phyloP scores from a whole-genome alignment of 2,113 vertebrate genomes.

The Sitta europaea region DNA sequence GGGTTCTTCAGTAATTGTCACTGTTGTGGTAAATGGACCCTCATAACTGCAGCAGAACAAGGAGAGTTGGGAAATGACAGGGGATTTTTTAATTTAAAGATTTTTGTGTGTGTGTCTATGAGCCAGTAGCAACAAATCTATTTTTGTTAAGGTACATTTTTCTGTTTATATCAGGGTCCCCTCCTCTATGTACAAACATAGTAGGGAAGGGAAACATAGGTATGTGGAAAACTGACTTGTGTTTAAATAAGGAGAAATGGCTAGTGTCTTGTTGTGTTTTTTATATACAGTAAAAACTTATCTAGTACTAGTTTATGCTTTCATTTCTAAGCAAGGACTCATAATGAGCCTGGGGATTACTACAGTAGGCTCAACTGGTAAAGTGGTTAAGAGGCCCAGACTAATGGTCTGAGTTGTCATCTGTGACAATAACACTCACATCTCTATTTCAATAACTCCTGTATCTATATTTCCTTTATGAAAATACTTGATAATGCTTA shows the following conservation, averaged over 20 bases:
- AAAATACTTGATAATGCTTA: not conserved
- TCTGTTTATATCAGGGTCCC: not conserved
- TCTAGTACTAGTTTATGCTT: not conserved
- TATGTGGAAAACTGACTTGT: not conserved
- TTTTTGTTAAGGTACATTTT: not conserved
- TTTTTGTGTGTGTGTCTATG: not conserved
- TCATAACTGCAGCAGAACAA: not conserved
- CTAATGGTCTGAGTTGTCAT: not conserved
- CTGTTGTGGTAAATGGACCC: not conserved
- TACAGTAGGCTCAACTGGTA: not conserved
- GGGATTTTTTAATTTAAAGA: not conserved
- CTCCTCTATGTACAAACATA: not conserved
- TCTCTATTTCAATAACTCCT: not conserved
- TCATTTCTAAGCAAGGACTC: not conserved
- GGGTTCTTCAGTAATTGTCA: not conserved
- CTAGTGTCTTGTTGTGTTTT: not conserved
- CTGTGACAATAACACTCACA: not conserved
- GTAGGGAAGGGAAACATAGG: not conserved
- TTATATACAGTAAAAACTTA: not conserved
- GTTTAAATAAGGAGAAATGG: not conserved
- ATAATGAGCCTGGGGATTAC: not conserved
- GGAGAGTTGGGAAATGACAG: not conserved
- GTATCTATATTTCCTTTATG: not conserved
- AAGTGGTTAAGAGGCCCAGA: not conserved
- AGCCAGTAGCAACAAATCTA: not conserved